These are phyloP conservation scores for Oikopleura vanhoeffeni DNA, from an alignment of 23 tunicate genomes.

Conservation along the genomic window DNA sequence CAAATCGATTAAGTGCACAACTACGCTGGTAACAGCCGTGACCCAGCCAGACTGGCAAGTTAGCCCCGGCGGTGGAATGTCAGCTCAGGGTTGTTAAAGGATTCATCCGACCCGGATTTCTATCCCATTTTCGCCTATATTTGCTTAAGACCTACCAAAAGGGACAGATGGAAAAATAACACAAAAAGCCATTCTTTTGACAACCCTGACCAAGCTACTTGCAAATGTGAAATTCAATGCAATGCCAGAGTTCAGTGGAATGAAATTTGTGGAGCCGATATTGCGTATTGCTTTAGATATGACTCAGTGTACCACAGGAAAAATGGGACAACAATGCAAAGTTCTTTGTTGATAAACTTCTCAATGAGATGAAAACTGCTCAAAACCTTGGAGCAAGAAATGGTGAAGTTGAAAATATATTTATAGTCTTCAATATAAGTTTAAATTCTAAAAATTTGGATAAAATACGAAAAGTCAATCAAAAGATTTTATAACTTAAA, in stretches of 20 bases:
- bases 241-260: neutral
- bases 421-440: no score
- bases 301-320: neutral
- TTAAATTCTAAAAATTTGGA: no score
- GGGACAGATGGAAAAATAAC: neutral
- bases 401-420: no score
- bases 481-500: no score
- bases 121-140: no score
- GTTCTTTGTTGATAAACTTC: neutral
- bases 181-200: no score
- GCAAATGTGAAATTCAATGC: neutral
- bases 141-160: no score
- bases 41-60: no score
- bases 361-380: neutral
- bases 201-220: neutral
- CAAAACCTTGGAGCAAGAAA: neutral
- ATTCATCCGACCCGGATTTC: neutral
- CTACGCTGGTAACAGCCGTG: no score
- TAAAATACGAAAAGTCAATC: no score
- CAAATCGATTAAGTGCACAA: no score
- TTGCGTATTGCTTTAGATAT: neutral
- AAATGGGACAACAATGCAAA: neutral
- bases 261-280: neutral
- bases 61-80: no score
- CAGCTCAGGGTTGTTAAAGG: neutral